Conservation (phyloP, 2,797 vertebrate species). For the Bucorvus abyssinicus region DNA sequence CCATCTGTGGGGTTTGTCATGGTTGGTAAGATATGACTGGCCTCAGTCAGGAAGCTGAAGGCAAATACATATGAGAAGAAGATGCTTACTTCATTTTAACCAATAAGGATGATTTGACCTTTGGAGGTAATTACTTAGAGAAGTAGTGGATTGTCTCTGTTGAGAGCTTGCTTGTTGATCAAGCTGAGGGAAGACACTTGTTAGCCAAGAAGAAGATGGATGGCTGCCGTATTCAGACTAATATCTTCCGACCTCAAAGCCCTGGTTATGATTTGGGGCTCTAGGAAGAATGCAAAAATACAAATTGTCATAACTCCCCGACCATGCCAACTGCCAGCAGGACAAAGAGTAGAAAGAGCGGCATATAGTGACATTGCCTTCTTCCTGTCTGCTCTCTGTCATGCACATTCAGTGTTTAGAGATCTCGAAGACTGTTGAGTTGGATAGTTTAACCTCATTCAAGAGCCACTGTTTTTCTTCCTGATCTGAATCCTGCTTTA, state of each 20-base stretch:
- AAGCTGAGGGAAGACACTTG: too few species aligned
- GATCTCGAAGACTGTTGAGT: rapidly evolving
- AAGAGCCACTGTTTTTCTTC: neutral
- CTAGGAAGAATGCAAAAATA: neutral
- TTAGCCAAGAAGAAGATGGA: neutral
- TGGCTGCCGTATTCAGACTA: neutral
- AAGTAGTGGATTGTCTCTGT: neutral
- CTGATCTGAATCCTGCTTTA: neutral
- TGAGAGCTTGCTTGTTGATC: neutral
- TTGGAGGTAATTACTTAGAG: neutral
- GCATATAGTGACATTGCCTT: neutral
- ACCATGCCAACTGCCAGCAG: neutral
- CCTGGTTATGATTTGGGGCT: neutral
- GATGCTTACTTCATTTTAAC: neutral
- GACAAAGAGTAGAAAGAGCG: neutral
- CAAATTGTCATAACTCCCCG: neutral
- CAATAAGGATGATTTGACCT: neutral
- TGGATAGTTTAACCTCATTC: neutral
- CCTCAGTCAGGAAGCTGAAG: neutral
- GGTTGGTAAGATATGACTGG: neutral
- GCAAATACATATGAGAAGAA: neutral
- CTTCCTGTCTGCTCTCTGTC: neutral
- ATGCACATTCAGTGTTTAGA: neutral
- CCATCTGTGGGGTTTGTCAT: neutral
- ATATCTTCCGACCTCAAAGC: neutral